A percentile compares a stretch with the other conserved stretches of the same genome.
Conservation (phyloP, 2,888 invertebrate genomes). For the Allophyes oxyacanthae region DNA sequence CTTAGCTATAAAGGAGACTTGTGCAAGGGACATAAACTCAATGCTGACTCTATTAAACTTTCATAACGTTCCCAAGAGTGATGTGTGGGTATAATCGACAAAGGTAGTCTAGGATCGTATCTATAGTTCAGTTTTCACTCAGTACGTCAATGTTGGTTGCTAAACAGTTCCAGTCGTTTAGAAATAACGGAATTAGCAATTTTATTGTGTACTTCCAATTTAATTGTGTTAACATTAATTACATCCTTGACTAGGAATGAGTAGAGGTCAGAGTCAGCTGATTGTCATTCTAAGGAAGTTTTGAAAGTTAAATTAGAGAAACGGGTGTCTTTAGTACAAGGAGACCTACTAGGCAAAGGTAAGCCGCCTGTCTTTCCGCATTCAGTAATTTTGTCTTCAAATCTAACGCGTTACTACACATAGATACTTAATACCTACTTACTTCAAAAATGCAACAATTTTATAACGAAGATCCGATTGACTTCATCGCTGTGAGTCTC, state of each 20-base stretch:
- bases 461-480: neutral
- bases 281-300: conserved; percentile 26
- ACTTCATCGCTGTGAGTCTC: no score
- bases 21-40: conserved; percentile 50
- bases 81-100: conserved; percentile 55
- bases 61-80: conserved; percentile 45
- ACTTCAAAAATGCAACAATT: conserved; percentile 6
- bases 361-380: conserved; percentile 14
- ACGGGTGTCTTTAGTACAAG: conserved; percentile 25
- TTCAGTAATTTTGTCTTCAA: no score
- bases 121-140: conserved; percentile 30
- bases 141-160: conserved; percentile 10
- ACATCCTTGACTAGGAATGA: conserved; percentile 22
- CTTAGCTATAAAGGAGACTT: conserved; percentile 33
- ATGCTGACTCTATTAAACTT: conserved; percentile 53
- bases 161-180: conserved; percentile 19
- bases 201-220: conserved; percentile 14
- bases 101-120: conserved; percentile 28
- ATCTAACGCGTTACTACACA: no score
- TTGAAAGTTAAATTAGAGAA: conserved; percentile 43
- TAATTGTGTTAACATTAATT: conserved; percentile 37
- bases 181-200: conserved; percentile 2
- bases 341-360: conserved; percentile 10
- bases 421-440: no score
- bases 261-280: conserved; percentile 19